Conservation (phyloP, 1,140 invertebrate species). For the Sarcophaga bullata region DNA sequence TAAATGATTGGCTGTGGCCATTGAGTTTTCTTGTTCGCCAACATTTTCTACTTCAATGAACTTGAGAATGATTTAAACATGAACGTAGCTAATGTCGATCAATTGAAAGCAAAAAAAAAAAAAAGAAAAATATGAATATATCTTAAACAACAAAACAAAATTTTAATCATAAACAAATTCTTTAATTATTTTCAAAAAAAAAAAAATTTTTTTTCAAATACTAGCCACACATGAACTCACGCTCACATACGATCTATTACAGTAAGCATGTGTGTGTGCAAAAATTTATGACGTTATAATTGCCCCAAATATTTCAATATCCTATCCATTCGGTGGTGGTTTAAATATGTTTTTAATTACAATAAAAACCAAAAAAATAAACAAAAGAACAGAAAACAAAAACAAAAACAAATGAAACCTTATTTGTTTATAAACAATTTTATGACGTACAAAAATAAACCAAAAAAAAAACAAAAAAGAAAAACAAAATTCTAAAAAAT, state of each 20-base stretch:
- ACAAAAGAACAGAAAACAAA: no score
- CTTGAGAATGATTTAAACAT: constrained; percentile 23
- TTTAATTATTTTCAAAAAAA: neutral
- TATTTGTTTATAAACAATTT: no score
- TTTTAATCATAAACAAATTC: neutral
- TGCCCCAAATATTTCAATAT: constrained; percentile 30
- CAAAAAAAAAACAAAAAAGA: no score
- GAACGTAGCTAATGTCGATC: neutral
- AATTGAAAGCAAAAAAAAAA: neutral
- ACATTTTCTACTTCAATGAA: neutral
- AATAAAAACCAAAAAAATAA: no score
- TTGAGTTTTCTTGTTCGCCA: neutral
- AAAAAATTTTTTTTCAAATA: neutral
- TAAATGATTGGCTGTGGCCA: neutral
- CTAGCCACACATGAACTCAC: no score
- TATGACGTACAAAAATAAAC: neutral
- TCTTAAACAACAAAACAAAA: neutral
- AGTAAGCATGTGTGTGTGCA: neutral
- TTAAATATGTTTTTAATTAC: neutral
- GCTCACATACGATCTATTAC: neutral
- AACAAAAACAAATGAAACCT: no score
- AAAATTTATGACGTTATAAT: constrained; percentile 36
- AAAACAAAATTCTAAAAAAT: no score
- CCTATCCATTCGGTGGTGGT: neutral
- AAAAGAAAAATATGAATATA: neutral